Base-by-base conservation (phyloP, 2,888 invertebrate species). In the Gerosis bhagava region DNA sequence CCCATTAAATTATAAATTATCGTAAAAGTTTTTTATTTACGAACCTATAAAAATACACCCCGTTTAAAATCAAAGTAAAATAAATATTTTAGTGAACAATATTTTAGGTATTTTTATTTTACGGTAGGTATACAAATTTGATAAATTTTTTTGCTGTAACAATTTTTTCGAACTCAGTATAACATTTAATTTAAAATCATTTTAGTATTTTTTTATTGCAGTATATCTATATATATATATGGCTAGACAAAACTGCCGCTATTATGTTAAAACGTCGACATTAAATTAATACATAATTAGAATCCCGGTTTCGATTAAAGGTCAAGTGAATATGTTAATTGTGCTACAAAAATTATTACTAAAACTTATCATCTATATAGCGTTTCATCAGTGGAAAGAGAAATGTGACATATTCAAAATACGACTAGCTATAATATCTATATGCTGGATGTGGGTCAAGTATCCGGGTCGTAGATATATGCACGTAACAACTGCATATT, bases 401-500 rank as follows among this genome's bases (percentile, higher is more conserved):
- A 32, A 39, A 46, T 21, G 17, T 16, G 25, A 36, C 6, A 29
- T 26, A 17, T 25, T 28, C 22, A 15, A 37, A 29, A 37, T 12
- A 29, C 5, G 32, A 21, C 2, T 5, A 24, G 17, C 25, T 17
- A 22, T 19, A 25, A 25, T 5, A 39, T 25, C 25, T 39, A 31
- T 11, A 37, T 16, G 28, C 17, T 31, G 17, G 22, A 56, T 55
- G 60, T 62, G 40, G 59, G 63, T 55, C 59, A 60, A 54, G 57
- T 58, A 62, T 59, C 54, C 56, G 59, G 56, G 57, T 62, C 59
- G 50, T 51, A n/a, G n/a, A n/a, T n/a, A 50, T 56, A 47, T 63
- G 61, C 65, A 63, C 57, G 63, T 63, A 63, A 62, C 57, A 53
- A 56, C 60, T 65, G 62, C 57, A 65, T 59, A 63, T 60, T 63